Conservation (phyloP, 2,888 invertebrate species). For the Heliconius hortense region DNA sequence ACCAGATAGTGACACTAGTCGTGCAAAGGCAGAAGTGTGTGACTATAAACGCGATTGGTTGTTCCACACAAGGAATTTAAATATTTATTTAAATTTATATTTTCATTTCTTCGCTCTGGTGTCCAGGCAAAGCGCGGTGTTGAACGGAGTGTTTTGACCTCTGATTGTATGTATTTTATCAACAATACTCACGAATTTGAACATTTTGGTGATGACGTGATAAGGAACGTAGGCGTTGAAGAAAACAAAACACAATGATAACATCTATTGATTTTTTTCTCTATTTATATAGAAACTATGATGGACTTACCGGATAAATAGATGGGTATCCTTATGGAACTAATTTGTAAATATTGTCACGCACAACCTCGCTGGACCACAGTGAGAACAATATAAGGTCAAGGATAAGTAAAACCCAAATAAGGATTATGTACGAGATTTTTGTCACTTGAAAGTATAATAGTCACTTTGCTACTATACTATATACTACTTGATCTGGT, state of each 20-base stretch:
- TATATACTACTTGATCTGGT: conserved; percentile 32
- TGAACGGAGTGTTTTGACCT: too few relatives aligned
- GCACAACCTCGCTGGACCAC: conserved; percentile 63
- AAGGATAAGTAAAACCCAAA: conserved; percentile 47
- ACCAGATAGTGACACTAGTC: too few relatives aligned
- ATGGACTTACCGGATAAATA: conserved; percentile 62
- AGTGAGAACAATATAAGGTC: conserved; percentile 57
- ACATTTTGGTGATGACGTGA: conserved; percentile 60
- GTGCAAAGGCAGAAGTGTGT: too few relatives aligned
- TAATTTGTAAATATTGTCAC: conserved; percentile 65
- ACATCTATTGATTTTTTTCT: conserved; percentile 36
- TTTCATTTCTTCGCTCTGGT: too few relatives aligned
- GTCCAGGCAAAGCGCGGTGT: too few relatives aligned
- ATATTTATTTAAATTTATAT: too few relatives aligned
- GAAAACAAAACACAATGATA: conserved; percentile 44
- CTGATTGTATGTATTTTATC: background rate
- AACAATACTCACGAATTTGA: conserved; percentile 73
- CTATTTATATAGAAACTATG: conserved; percentile 51
- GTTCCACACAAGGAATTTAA: too few relatives aligned
- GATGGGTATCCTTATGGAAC: conserved; percentile 63
- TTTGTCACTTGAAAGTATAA: conserved; percentile 32
- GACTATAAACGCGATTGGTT: too few relatives aligned
- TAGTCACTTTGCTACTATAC: conserved; percentile 22
- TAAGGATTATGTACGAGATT: conserved; percentile 36
- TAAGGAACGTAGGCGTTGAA: conserved; percentile 35